Evolutionary conservation across 2,113 vertebrate genomes (phyloP).

Genomic region (Budorcas taxicolor): DNA sequence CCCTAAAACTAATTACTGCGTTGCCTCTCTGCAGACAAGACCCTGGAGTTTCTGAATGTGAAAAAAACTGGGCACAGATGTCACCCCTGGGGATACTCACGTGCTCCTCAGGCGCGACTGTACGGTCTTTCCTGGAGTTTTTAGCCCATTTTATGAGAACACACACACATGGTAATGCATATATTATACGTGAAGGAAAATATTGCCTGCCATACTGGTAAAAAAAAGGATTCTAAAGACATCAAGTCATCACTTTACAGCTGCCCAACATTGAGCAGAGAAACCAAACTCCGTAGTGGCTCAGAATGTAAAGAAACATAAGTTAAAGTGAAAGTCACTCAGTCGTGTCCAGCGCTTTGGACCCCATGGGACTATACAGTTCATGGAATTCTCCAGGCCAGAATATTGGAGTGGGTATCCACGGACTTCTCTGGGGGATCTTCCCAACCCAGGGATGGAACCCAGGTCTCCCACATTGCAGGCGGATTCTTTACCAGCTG

Average conservation of each 20-base stretch:
- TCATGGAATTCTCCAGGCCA: not conserved
- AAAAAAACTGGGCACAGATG: not conserved
- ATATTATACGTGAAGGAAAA: not conserved
- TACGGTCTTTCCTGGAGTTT: not conserved
- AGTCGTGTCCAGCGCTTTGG: rapidly evolving
- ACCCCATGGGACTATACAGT: not conserved
- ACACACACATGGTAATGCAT: rapidly evolving
- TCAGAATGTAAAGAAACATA: not conserved
- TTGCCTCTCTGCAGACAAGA: not conserved
- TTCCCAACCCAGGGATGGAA: not conserved
- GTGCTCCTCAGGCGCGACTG: rapidly evolving
- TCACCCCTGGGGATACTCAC: rapidly evolving
- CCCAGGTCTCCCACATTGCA: not conserved
- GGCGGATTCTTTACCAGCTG: not conserved
- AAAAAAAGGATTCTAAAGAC: not conserved
- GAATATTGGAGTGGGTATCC: not conserved
- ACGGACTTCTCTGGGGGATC: rapidly evolving
- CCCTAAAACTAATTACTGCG: not conserved
- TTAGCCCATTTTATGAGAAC: not conserved
- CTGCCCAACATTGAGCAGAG: not conserved
- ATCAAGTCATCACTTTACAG: not conserved
- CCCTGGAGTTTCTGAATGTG: not conserved
- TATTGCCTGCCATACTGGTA: not conserved
- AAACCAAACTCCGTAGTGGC: rapidly evolving
- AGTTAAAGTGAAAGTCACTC: rapidly evolving